A percentile compares a stretch with the other conserved stretches of the same genome.
phyloP scores from a whole-genome alignment of 1,140 invertebrate genomes.

The Helicoverpa zea region DNA sequence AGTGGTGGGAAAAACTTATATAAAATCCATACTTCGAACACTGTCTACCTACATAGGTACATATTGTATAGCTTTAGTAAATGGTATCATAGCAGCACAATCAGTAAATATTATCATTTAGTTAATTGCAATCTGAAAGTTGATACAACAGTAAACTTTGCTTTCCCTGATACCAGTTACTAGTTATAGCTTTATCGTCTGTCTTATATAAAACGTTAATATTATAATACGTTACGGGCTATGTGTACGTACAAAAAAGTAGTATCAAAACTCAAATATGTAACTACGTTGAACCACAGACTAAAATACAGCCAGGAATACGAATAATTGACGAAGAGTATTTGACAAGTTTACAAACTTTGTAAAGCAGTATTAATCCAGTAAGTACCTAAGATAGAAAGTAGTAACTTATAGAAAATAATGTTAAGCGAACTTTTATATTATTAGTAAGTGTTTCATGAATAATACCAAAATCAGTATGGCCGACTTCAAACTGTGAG shows the following conservation, averaged over 20 bases:
- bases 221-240: background rate
- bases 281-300: constrained; percentile 2
- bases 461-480: too few relatives aligned
- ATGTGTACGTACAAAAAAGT: constrained; percentile 19
- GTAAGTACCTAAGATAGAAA: too few relatives aligned
- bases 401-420: background rate
- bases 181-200: background rate
- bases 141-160: background rate
- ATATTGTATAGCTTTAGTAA: background rate
- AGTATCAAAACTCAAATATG: constrained; percentile 26
- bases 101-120: too few relatives aligned
- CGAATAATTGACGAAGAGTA: constrained; percentile 3
- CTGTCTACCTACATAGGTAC: background rate
- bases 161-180: constrained; percentile 12
- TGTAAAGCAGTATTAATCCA: background rate
- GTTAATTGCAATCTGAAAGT: background rate
- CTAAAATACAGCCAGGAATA: background rate
- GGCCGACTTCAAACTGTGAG: too few relatives aligned
- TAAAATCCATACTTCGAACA: constrained; percentile 45
- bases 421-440: too few relatives aligned
- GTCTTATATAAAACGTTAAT: constrained; percentile 4
- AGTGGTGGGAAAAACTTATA: constrained; percentile 60
- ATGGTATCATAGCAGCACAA: background rate
- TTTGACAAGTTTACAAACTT: background rate
- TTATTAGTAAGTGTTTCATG: too few relatives aligned